Percentiles rank a stretch among this genome's conserved stretches.
phyloP scores from a whole-genome alignment of 2,113 vertebrate species.

The Cheirogaleus medius region DNA sequence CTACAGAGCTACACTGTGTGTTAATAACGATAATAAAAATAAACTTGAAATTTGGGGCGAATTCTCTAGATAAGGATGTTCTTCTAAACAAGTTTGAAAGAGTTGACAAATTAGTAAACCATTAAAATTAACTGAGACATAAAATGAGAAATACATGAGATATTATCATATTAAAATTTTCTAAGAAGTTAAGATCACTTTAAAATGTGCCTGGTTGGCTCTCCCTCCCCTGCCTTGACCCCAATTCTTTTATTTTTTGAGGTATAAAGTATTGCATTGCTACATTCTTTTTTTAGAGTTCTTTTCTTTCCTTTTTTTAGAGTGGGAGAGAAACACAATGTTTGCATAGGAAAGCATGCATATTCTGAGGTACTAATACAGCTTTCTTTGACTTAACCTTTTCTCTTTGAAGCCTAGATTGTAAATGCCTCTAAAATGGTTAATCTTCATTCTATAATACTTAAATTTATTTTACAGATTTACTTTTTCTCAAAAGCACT shows the following conservation, averaged over 20 bases:
- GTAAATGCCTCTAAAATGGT: not conserved
- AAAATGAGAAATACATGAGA: not conserved
- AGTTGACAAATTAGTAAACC: not conserved
- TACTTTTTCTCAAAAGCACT: not conserved
- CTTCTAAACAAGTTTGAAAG: not conserved
- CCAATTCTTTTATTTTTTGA: not conserved
- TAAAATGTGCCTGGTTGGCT: not conserved
- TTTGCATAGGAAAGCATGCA: not conserved
- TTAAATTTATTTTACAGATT: not conserved
- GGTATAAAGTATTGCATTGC: not conserved
- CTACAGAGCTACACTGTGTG: not conserved
- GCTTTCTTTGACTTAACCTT: not conserved
- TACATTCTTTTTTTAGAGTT: not conserved
- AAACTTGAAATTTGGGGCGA: not conserved
- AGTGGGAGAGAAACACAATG: not conserved
- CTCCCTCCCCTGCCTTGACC: not conserved
- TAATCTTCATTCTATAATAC: not conserved
- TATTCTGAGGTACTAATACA: not conserved
- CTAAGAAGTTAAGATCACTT: constrained; percentile 5
- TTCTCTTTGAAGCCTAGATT: not conserved
- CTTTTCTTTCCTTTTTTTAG: not conserved
- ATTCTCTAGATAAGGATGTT: not conserved
- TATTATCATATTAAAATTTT: not conserved
- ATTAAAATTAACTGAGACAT: not conserved
- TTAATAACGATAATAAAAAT: not conserved